phyloP scores from a whole-genome alignment of 2,888 invertebrate genomes.

The Serripes groenlandicus region DNA sequence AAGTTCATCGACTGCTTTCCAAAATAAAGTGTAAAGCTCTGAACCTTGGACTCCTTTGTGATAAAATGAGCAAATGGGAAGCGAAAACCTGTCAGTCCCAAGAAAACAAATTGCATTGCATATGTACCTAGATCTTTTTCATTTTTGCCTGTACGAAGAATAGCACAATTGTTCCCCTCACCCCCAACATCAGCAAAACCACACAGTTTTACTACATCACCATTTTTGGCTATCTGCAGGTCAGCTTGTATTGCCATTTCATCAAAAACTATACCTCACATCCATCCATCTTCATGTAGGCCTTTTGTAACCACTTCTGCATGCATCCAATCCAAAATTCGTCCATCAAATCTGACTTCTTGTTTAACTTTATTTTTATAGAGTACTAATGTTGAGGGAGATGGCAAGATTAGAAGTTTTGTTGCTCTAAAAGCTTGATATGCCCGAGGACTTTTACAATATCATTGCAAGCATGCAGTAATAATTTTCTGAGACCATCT shows the following conservation, averaged over 20 bases:
- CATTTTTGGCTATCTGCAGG: conserved; percentile 55
- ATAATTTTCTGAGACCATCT: conserved; percentile 44
- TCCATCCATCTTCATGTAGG: conserved; percentile 43
- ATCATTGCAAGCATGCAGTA: conserved; percentile 34
- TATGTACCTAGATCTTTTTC: conserved; percentile 53
- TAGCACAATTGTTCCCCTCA: conserved; percentile 44
- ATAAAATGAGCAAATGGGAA: conserved; percentile 55
- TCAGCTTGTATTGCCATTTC: conserved; percentile 67
- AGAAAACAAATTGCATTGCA: conserved; percentile 60
- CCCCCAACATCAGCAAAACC: conserved; percentile 50
- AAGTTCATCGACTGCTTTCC: conserved; percentile 43
- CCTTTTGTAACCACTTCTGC: conserved; percentile 42
- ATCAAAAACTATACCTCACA: conserved; percentile 62
- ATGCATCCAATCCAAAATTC: conserved; percentile 61
- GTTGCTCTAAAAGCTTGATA: conserved; percentile 38
- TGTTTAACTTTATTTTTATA: conserved; percentile 50
- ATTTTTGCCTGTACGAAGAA: conserved; percentile 50
- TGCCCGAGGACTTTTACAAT: conserved; percentile 30
- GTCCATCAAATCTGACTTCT: conserved; percentile 27
- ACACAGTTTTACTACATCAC: conserved; percentile 53
- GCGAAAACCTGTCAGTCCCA: conserved; percentile 55
- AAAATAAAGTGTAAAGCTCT: conserved; percentile 43
- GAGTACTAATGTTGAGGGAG: conserved; percentile 18
- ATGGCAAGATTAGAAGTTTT: conserved; percentile 30
- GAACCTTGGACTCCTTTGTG: conserved; percentile 20